phyloP scores from a whole-genome alignment of 2,888 invertebrate species.

The Syritta pipiens region DNA sequence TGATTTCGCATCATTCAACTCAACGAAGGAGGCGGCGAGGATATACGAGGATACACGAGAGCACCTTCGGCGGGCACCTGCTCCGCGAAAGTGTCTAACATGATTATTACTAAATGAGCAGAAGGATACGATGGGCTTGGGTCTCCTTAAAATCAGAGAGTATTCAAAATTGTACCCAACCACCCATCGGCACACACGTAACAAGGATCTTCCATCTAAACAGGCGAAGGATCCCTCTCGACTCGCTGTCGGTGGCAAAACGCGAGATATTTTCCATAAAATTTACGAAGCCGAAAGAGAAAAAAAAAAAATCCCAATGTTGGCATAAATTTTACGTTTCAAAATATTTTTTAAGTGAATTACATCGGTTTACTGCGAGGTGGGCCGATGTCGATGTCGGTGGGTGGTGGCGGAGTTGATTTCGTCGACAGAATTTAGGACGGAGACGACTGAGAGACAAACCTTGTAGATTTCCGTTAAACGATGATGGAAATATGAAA shows the following conservation, averaged over 20 bases:
- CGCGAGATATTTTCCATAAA: slow-evolving; percentile 25
- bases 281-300: slow-evolving; percentile 25
- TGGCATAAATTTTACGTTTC: slow-evolving; percentile 49
- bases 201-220: neutral
- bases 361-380: slow-evolving; percentile 44
- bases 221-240: neutral
- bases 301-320: slow-evolving; percentile 41
- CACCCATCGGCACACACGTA: neutral
- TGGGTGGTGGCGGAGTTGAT: slow-evolving; percentile 21
- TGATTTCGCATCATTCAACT: slow-evolving; percentile 32
- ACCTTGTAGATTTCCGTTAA: slow-evolving; percentile 15
- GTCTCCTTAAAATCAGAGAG: slow-evolving; percentile 11
- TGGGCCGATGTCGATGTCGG: no score
- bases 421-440: slow-evolving; percentile 7
- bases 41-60: neutral
- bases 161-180: slow-evolving; percentile 14
- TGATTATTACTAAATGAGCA: slow-evolving; percentile 9
- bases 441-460: neutral
- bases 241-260: neutral
- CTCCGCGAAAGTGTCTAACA: slow-evolving; percentile 17
- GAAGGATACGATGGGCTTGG: neutral
- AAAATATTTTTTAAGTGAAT: slow-evolving; percentile 60
- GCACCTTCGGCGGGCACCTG: slow-evolving; percentile 10
- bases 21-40: neutral
- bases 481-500: slow-evolving; percentile 44